Base-by-base conservation (phyloP, 1,140 invertebrate genomes). In the Drosophila tristis region DNA sequence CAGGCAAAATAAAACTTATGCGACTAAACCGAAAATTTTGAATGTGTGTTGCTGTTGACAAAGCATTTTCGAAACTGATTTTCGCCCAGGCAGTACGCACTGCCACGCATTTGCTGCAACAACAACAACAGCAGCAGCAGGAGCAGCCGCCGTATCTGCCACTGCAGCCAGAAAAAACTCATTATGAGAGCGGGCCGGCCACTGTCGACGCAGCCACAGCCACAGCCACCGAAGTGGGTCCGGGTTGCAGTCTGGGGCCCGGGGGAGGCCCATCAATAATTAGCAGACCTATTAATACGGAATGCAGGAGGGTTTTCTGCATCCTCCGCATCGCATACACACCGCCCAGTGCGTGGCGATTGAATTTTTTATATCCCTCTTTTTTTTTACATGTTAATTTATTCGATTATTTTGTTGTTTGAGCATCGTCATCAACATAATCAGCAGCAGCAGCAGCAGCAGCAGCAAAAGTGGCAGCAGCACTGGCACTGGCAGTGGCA, bases 51-150 rank as follows among this genome's bases (percentile, higher is more conserved):
- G 84, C 84, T 89, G 84, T 89, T 89, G 84, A 89, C 80, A 89
- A 89, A 89, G 84, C 84, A 89, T 89, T 84, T 89, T 89, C 84
- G 84, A 89, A 89, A 89, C 84, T 89, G 84, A 89, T 89, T 89
- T 81, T 84, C 35, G 57, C 61, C 62, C 61, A 51, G 70, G 49
- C 31, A 48, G 49, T 42, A 64, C 45, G 49, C 64, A 48, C 62
- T 58, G 74, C 63, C 67, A 78, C 57, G 66, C 80, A 66, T 68
- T 61, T 74, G 25, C 29, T 29, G 56, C 75, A 75, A 53, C 71
- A 72, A 53, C 50, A 84, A 58, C 39, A 66, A 26, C 50, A 60
- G 4, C 45, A 55, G 2, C 20, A 20, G 2, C 20, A 20, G 20
- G 2, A 20, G 20, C 20, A 20, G 20, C 20, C 1, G 20, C 20